A percentile compares a stretch with the other conserved stretches of the same genome.
These are phyloP conservation scores for Sinocyclocheilus rhinocerous DNA, from an alignment of 2,113 vertebrate genomes.

Conservation along the genomic window DNA sequence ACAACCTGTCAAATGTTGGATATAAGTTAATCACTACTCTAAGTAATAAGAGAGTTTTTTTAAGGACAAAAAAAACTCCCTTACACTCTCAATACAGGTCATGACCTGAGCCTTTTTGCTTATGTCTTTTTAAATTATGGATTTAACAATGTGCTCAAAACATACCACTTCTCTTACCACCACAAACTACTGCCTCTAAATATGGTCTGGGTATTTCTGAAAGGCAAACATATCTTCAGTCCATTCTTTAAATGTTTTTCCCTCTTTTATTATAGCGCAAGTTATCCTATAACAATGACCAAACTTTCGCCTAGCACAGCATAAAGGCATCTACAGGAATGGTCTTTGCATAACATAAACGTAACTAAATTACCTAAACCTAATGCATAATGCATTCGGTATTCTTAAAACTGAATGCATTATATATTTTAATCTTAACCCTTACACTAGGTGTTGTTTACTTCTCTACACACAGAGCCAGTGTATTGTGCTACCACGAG, in stretches of 20 bases:
- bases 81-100: neutral
- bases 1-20: neutral
- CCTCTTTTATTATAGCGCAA: neutral
- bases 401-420: neutral
- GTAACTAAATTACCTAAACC: neutral
- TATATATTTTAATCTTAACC: neutral
- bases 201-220: neutral
- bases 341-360: neutral
- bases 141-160: neutral
- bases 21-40: neutral
- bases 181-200: constrained; percentile 8
- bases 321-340: neutral
- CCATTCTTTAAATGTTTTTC: neutral
- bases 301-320: neutral
- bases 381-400: neutral
- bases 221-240: neutral
- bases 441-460: constrained; percentile 4
- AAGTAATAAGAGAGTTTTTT: neutral
- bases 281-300: neutral
- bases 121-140: neutral
- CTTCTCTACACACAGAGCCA: neutral
- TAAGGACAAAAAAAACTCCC: neutral
- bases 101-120: neutral
- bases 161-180: neutral
- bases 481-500: neutral